Evolutionary conservation across 2,888 invertebrate species (phyloP), one percentile per base, ranked within the genome.

Genomic region (Mythimna impura): DNA sequence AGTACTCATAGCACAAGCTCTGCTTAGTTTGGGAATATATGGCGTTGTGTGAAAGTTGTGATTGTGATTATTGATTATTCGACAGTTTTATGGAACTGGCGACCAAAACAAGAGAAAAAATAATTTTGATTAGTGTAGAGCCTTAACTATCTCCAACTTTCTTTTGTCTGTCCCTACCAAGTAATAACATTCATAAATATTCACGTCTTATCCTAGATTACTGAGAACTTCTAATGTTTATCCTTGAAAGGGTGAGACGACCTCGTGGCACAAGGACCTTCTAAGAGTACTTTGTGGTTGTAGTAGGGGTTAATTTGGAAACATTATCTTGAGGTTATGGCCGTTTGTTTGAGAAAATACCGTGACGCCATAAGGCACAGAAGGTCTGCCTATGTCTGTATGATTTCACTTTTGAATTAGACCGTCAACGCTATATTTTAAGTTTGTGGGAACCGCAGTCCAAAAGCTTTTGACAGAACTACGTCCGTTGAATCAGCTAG

Each of bases 121-220:
- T n/a, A 36, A 52, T 36, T 70, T 43, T 36, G 43, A 52, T 62
- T 52, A 40, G 65, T 72, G 65, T 34, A 40, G 30, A 54, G 30
- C 40, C 8, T 36, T 10, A 65, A 52, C 57, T 54, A 65, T 47
- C 52, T 34, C 25, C 0, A 50, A 70, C 1, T 66, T 80, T 70
- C 70, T 78, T 78, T 70, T 66, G 70, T 63, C 25, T 60, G 50
- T 52, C 17, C 22, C n/a, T 43, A 58, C 25, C n/a, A 43, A 66
- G 58, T 68, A 78, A 71, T 68, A 70, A 70, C 67, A 81, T 73
- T 73, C 81, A 76, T 80, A 82, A 80, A 82, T 81, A 80, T 72
- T 82, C 72, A 80, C 64, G 62, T 66, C 82, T 76, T 72, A 82
- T 66, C 82, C 76, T 52, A 72, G 80, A 82, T 80, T 76, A 81